Percentiles rank a stretch among this genome's conserved stretches.
phyloP scores from a whole-genome alignment of 2,797 vertebrate genomes.

The Myotis myotis region DNA sequence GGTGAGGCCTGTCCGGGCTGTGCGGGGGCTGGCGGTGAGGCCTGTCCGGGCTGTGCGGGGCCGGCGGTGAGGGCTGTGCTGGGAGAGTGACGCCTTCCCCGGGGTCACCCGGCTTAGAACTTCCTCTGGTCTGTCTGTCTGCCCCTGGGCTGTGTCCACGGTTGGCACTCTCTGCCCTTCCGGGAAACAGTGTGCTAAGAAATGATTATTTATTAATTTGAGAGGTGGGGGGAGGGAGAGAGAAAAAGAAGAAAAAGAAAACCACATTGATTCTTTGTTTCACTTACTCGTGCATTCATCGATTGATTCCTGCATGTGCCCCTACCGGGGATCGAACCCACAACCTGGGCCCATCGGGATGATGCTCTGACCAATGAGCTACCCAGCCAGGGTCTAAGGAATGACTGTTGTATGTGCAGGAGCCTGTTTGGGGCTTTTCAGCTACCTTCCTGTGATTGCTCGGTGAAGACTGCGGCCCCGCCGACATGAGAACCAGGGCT shows the following conservation, averaged over 20 bases:
- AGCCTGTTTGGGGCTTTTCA: neutral
- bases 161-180: neutral
- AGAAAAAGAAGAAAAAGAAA: neutral
- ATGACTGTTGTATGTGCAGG: neutral
- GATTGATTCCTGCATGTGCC: neutral
- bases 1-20: accelerated
- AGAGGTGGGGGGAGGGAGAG: no score
- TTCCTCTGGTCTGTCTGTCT: neutral
- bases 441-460: neutral
- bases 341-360: neutral
- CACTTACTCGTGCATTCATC: neutral
- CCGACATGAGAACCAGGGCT: neutral
- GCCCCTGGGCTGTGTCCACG: neutral
- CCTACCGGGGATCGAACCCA: neutral
- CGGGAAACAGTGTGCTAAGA: neutral
- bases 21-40: neutral
- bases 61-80: neutral
- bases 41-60: no score
- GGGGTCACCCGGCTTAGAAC: accelerated
- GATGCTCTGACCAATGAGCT: neutral
- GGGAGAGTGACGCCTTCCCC: neutral
- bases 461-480: neutral
- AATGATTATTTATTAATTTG: neutral
- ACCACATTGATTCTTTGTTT: neutral
- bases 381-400: neutral